These are phyloP conservation scores for Zosterops japonicus DNA, from an alignment of 2,113 vertebrate species.

Conservation along the genomic window DNA sequence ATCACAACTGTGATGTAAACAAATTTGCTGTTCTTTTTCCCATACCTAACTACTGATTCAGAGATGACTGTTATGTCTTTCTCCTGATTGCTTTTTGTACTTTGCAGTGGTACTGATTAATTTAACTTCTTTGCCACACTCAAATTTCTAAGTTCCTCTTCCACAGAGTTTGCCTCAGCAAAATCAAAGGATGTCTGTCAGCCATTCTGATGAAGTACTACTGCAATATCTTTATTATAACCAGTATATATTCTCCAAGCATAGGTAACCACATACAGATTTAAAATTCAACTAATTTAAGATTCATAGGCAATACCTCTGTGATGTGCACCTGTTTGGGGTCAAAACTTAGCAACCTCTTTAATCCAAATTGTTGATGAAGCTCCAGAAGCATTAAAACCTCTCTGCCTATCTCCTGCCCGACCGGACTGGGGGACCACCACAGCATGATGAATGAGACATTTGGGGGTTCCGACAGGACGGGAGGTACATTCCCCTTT, in stretches of 20 bases:
- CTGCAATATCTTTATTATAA: not conserved
- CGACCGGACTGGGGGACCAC: fast-evolving
- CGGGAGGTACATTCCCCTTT: not conserved
- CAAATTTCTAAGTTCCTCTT: not conserved
- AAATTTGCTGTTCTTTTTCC: not conserved
- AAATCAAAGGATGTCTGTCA: not conserved
- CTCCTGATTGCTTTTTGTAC: not conserved
- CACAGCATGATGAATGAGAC: not conserved
- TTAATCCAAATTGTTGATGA: not conserved
- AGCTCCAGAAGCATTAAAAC: not conserved
- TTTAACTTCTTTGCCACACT: not conserved
- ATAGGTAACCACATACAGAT: not conserved
- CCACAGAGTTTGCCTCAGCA: not conserved
- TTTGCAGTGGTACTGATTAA: not conserved
- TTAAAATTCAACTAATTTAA: not conserved
- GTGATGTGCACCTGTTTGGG: not conserved
- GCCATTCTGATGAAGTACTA: not conserved
- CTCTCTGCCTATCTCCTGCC: not conserved
- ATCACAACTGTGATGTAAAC: not conserved
- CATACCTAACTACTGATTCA: not conserved
- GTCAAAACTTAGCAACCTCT: not conserved
- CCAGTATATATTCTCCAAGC: not conserved
- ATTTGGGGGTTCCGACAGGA: not conserved
- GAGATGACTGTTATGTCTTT: not conserved
- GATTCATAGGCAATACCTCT: not conserved